Percentiles rank a stretch among this genome's conserved stretches.
These are phyloP conservation scores for Phrynosoma platyrhinos DNA, from an alignment of 2,113 vertebrate genomes.

Conservation along the genomic window DNA sequence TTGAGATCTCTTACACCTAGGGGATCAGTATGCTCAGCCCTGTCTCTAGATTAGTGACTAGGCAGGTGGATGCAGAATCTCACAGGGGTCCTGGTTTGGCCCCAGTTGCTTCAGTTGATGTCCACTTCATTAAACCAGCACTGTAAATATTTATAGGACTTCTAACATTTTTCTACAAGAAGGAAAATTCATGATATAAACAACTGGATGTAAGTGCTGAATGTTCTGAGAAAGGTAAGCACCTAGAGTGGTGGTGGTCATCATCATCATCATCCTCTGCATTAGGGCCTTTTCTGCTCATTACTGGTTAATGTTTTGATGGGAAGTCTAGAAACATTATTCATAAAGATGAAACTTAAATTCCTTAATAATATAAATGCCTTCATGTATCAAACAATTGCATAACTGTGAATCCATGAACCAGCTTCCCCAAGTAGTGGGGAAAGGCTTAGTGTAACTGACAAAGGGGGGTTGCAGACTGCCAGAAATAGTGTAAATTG, in stretches of 20 bases:
- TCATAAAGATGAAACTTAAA: neutral
- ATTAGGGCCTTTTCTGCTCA: neutral
- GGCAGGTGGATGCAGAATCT: neutral
- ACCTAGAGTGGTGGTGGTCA: neutral
- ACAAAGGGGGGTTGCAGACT: too few species aligned
- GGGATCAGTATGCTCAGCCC: too few species aligned
- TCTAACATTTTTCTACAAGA: neutral
- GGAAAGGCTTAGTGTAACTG: too few species aligned
- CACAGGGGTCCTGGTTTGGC: neutral
- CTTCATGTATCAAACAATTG: neutral
- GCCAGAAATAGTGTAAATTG: too few species aligned
- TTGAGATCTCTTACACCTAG: too few species aligned
- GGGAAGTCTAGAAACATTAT: neutral
- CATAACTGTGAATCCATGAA: neutral
- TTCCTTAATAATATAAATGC: neutral
- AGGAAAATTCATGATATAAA: slow-evolving; percentile 23
- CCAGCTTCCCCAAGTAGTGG: neutral
- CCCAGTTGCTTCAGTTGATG: neutral
- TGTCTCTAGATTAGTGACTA: too few species aligned
- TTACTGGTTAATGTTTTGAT: neutral
- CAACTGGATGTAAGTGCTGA: neutral
- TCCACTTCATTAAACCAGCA: neutral
- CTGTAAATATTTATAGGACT: neutral
- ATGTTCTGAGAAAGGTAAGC: neutral
- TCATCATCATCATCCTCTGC: too few species aligned